Percentiles rank a stretch among this genome's conserved stretches.
These are phyloP conservation scores for Corydoras sp. DNA, from an alignment of 2,113 vertebrate species.

Conservation along the genomic window DNA sequence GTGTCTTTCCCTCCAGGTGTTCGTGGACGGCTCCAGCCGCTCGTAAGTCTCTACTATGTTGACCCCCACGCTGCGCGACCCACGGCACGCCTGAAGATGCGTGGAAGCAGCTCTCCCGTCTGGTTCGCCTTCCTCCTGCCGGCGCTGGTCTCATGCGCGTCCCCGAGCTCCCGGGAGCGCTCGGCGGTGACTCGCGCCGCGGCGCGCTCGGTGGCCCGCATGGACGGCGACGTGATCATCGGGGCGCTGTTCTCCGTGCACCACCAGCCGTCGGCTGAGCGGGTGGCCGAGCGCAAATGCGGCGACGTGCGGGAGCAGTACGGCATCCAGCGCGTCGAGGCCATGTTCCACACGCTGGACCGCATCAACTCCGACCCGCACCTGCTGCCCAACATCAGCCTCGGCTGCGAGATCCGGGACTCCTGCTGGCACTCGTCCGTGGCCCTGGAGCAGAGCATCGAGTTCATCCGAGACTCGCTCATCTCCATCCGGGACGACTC, in stretches of 20 bases:
- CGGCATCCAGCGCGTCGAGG: conserved; percentile 96
- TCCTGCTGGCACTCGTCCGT: conserved; percentile 98
- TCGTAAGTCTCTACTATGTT: no score
- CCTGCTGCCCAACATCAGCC: conserved; percentile 90
- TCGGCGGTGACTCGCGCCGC: conserved; percentile 68
- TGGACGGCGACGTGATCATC: conserved; percentile 96
- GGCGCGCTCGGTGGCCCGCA: conserved; percentile 86
- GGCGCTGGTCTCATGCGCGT: not conserved
- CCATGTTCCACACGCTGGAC: conserved; percentile 97
- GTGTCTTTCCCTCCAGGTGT: conserved; percentile 48
- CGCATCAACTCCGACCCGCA: conserved; percentile 87
- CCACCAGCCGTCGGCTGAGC: conserved; percentile 93
- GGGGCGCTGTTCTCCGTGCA: conserved; percentile 97
- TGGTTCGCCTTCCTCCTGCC: conserved; percentile 40
- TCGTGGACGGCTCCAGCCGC: conserved; percentile 14
- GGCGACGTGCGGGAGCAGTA: conserved; percentile 97
- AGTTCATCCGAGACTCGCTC: conserved; percentile 96
- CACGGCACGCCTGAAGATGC: conserved; percentile 76
- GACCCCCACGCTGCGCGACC: conserved; percentile 33
- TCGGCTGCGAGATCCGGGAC: conserved; percentile 96
- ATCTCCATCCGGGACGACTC: conserved; percentile 90
- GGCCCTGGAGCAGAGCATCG: conserved; percentile 97
- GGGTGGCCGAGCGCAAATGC: conserved; percentile 93
- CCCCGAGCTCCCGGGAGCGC: conserved; percentile 19
- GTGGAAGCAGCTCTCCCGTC: conserved; percentile 67